These are phyloP conservation scores for Trachelipus rathkii DNA, from an alignment of 1,140 invertebrate genomes.

Conservation along the genomic window DNA sequence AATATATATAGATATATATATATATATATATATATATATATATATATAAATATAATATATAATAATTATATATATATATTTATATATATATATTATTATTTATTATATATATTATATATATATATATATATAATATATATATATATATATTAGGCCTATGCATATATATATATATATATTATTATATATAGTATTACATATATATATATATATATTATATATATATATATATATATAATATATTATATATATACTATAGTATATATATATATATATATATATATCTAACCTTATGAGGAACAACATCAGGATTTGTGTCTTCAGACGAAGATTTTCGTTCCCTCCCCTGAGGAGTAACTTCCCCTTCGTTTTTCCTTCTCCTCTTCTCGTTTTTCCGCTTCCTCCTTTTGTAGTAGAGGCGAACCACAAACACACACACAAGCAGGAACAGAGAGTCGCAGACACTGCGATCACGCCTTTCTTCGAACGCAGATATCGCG, in stretches of 20 bases:
- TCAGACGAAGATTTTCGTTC: neutral
- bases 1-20: too few species aligned
- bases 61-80: too few species aligned
- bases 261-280: constrained; percentile 8
- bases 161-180: too few species aligned
- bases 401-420: neutral
- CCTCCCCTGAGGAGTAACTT: neutral
- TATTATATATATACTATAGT: neutral
- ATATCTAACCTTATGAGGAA: neutral
- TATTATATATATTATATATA: too few species aligned
- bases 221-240: constrained; percentile 14
- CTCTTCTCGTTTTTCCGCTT: neutral
- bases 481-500: neutral
- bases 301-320: neutral
- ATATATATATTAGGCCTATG: too few species aligned
- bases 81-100: too few species aligned
- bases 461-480: neutral
- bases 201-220: constrained; percentile 5
- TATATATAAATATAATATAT: too few species aligned
- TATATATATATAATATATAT: too few species aligned
- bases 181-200: neutral
- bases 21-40: too few species aligned
- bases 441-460: neutral
- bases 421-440: neutral
- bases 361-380: neutral